A percentile compares a stretch with the other conserved stretches of the same genome.
Conservation (phyloP, 2,888 invertebrate species). For the Brachylomia viminalis region DNA sequence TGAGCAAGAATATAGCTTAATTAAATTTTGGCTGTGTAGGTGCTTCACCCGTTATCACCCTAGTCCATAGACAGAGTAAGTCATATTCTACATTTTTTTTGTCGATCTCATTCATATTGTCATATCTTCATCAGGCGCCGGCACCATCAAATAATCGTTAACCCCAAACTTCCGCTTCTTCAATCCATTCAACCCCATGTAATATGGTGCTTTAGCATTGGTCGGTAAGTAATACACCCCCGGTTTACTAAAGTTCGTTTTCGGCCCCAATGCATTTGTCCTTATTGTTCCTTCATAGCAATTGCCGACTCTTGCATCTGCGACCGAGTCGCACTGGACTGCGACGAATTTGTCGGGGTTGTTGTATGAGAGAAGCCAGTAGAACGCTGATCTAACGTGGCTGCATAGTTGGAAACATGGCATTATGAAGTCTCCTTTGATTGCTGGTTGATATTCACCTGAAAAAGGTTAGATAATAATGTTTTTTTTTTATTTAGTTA, state of each 20-base stretch:
- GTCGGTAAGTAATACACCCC: constrained; percentile 85
- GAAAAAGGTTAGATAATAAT: constrained; percentile 39
- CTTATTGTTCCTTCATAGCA: constrained; percentile 74
- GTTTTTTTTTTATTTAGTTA: too few species aligned
- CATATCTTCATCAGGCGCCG: constrained; percentile 80
- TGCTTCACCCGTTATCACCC: not conserved
- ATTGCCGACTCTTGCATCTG: constrained; percentile 77
- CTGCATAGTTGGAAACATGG: constrained; percentile 85
- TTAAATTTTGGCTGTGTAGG: not conserved
- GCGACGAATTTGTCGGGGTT: constrained; percentile 81
- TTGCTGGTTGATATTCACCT: constrained; percentile 85
- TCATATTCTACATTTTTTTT: not conserved
- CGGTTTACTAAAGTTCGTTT: constrained; percentile 80
- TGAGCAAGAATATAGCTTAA: not conserved
- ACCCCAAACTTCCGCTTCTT: constrained; percentile 72
- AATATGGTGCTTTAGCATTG: constrained; percentile 76
- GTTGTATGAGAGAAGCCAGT: constrained; percentile 77
- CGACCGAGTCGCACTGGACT: constrained; percentile 78
- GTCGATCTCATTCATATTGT: constrained; percentile 42
- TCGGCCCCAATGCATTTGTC: constrained; percentile 80
- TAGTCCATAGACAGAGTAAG: not conserved
- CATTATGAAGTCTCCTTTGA: constrained; percentile 78
- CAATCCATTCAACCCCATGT: constrained; percentile 78
- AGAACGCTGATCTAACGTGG: constrained; percentile 81
- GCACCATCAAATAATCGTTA: constrained; percentile 77